A percentile compares a stretch with the other conserved stretches of the same genome.
Conservation (phyloP, 2,113 vertebrate genomes). For the Fregata magnificens region DNA sequence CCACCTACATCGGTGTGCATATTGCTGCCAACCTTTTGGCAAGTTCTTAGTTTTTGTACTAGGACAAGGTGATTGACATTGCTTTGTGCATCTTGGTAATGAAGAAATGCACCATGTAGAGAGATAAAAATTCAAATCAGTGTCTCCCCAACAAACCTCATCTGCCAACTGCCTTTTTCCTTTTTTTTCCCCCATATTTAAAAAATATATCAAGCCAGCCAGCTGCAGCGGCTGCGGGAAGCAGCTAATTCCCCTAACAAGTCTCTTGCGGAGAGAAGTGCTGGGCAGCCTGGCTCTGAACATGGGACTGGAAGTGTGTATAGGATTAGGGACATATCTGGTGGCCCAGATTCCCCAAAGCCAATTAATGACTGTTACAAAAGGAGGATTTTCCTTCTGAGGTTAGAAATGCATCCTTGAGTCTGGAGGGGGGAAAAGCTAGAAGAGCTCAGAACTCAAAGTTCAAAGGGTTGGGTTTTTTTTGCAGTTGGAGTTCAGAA, state of each 20-base stretch:
- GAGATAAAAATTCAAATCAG: background rate
- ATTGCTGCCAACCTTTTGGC: slow-evolving; percentile 5
- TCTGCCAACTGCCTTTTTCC: background rate
- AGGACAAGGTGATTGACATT: slow-evolving; percentile 6
- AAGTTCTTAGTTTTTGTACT: slow-evolving; percentile 24
- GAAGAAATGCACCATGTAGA: background rate
- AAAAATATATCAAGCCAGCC: background rate
- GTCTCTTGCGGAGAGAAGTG: background rate
- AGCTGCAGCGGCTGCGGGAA: background rate
- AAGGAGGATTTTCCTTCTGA: slow-evolving; percentile 19
- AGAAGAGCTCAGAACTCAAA: background rate
- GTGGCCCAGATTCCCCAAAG: slow-evolving; percentile 7
- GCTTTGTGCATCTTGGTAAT: slow-evolving; percentile 19
- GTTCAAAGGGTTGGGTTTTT: background rate
- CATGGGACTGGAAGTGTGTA: background rate
- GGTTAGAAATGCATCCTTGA: background rate
- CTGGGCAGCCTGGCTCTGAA: background rate
- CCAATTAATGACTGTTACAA: background rate
- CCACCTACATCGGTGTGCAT: background rate
- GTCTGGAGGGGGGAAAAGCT: background rate
- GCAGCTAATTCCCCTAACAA: background rate
- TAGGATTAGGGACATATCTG: slow-evolving; percentile 7
- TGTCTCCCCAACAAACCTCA: background rate
- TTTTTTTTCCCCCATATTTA: background rate
- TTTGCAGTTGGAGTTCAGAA: background rate